Evolutionary conservation across 2,888 invertebrate species (phyloP).

Genomic region (Drosophila longiperda): DNA sequence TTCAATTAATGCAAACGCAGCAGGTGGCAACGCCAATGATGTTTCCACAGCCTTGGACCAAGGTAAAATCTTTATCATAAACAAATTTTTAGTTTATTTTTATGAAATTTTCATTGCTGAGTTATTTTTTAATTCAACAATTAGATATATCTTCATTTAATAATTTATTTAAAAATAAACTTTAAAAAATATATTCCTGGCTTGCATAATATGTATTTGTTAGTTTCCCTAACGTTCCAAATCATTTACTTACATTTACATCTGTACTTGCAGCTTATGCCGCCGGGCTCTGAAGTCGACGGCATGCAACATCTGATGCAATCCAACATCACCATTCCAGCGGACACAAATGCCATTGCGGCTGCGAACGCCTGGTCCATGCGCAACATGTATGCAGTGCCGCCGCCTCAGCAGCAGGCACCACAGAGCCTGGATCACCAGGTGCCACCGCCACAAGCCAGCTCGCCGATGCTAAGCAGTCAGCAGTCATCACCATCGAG

Average conservation of each 20-base stretch:
- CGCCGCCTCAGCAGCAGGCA: slow-evolving; percentile 45
- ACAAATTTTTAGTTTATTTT: not conserved
- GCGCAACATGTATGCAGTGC: slow-evolving; percentile 64
- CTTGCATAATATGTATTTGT: not conserved
- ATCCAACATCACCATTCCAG: slow-evolving; percentile 84
- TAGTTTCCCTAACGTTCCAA: not conserved
- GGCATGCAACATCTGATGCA: slow-evolving; percentile 83
- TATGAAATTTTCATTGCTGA: not conserved
- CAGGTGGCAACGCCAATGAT: slow-evolving; percentile 81
- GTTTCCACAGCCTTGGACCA: slow-evolving; percentile 81
- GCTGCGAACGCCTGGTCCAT: slow-evolving; percentile 73
- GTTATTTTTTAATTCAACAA: not conserved
- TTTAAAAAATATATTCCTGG: not conserved
- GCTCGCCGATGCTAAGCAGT: slow-evolving; percentile 89
- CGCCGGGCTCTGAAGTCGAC: slow-evolving; percentile 81
- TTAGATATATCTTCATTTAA: not conserved
- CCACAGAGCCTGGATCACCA: slow-evolving; percentile 68
- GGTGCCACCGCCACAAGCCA: slow-evolving; percentile 86
- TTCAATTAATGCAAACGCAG: slow-evolving; percentile 78
- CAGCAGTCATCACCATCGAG: slow-evolving; percentile 91
- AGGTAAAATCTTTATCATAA: slow-evolving; percentile 67
- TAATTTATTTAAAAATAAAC: not conserved
- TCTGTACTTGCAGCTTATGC: slow-evolving; percentile 74
- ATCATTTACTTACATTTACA: not conserved
- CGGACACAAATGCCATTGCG: slow-evolving; percentile 78